Percentiles rank a stretch among this genome's conserved stretches.
phyloP scores from a whole-genome alignment of 1,140 invertebrate species.

The Acromyrmex heyeri region DNA sequence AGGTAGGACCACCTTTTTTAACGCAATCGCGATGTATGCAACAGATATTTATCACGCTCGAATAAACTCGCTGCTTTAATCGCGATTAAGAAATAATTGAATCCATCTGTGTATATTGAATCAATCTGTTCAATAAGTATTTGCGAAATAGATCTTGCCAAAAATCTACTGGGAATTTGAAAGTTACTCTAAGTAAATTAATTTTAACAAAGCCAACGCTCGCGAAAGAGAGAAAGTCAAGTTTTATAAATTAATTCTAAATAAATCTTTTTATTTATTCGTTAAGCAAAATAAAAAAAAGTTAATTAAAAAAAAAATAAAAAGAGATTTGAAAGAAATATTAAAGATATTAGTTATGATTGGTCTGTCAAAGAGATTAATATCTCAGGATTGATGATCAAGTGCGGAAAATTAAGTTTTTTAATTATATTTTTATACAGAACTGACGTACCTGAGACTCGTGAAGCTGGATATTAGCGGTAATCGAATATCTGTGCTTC shows the following conservation, averaged over 20 bases:
- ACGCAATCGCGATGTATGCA: not conserved
- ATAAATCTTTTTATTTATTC: not conserved
- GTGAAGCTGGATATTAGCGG: constrained; percentile 95
- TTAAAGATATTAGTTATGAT: not conserved
- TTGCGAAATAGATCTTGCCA: not conserved
- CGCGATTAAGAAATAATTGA: constrained; percentile 22
- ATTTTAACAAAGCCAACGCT: not conserved
- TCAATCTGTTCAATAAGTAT: not conserved
- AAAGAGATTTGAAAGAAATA: not conserved
- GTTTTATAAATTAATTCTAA: constrained; percentile 6
- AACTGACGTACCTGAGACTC: constrained; percentile 95
- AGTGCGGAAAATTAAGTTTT: not conserved
- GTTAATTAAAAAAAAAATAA: not conserved
- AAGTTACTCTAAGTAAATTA: not conserved
- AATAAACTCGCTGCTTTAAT: not conserved
- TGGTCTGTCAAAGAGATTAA: not conserved
- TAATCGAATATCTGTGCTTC: constrained; percentile 95
- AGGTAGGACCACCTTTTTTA: constrained; percentile 87
- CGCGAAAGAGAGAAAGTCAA: not conserved
- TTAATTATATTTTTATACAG: constrained; percentile 85
- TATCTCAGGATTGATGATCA: not conserved
- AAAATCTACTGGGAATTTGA: not conserved
- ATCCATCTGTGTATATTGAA: not conserved
- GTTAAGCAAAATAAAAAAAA: not conserved
- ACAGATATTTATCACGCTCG: not conserved